Percentiles rank a stretch among this genome's conserved stretches.
Evolutionary conservation across 2,797 vertebrate species (phyloP).

Genomic region (Myotis findleyi): DNA sequence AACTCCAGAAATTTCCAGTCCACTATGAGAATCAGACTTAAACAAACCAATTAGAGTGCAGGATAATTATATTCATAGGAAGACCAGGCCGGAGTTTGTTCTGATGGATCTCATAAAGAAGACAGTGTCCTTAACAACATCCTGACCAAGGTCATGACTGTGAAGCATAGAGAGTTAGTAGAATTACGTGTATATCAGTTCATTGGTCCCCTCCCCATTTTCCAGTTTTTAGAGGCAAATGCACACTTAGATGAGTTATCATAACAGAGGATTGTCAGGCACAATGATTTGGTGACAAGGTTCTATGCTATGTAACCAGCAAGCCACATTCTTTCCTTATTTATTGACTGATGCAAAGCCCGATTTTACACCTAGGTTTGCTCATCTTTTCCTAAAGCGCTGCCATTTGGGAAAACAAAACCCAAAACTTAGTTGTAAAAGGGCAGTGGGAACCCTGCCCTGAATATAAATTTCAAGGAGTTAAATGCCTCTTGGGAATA

Average conservation of each 20-base stretch:
- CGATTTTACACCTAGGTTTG: neutral
- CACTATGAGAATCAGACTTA: neutral
- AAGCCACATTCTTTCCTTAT: neutral
- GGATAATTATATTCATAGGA: neutral
- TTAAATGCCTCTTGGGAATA: neutral
- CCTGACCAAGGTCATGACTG: neutral
- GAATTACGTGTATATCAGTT: neutral
- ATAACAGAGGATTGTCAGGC: neutral
- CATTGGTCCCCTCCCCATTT: neutral
- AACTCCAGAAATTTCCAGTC: neutral
- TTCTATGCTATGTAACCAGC: neutral
- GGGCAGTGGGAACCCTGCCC: neutral
- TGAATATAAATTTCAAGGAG: neutral
- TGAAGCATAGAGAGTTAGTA: neutral
- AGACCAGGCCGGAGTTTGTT: neutral
- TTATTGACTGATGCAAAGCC: neutral
- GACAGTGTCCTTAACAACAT: neutral
- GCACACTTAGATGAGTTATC: neutral
- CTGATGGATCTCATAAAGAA: neutral
- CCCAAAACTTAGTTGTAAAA: neutral
- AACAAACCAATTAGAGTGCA: too few relatives aligned
- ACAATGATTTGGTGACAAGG: slow-evolving; percentile 8
- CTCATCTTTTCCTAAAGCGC: neutral
- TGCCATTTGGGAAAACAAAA: neutral
- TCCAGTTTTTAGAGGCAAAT: neutral